A percentile compares a stretch with the other conserved stretches of the same genome.
Conservation (phyloP, 2,797 vertebrate genomes). For the Apodemus agrarius region DNA sequence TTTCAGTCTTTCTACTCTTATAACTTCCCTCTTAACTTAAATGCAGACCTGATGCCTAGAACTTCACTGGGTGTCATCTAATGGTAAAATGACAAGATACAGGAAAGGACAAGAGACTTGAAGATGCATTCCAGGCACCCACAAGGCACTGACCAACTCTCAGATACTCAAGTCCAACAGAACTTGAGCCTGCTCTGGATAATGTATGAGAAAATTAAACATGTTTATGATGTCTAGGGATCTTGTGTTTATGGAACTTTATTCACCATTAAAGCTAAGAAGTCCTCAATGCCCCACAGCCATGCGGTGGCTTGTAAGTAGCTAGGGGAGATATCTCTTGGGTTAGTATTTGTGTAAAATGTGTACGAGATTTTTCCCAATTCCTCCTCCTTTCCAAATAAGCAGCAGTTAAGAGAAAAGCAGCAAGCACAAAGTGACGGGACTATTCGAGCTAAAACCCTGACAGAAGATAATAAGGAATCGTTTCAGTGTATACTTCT, state of each 20-base stretch:
- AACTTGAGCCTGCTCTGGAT: not conserved
- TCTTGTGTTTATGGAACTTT: not conserved
- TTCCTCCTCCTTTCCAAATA: slow-evolving; percentile 32
- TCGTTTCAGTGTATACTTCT: not conserved
- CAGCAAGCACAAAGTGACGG: not conserved
- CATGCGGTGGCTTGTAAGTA: not conserved
- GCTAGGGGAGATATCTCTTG: not conserved
- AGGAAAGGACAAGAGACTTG: not conserved
- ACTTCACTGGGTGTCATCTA: not conserved
- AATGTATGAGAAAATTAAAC: not conserved
- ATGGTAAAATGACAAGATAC: not conserved
- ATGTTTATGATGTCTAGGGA: not conserved
- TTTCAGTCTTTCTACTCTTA: not conserved
- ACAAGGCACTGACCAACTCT: not conserved
- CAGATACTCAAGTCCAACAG: not conserved
- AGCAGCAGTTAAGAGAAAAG: not conserved
- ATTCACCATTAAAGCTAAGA: not conserved
- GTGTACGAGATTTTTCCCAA: not conserved
- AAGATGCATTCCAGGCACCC: not conserved
- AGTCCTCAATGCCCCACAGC: not conserved
- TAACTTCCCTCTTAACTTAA: not conserved
- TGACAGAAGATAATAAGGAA: not conserved
- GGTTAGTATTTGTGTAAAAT: not conserved
- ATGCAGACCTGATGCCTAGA: not conserved
- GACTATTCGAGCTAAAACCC: not conserved